Percentiles rank a stretch among this genome's conserved stretches.
These are phyloP conservation scores for Rhombomys opimus DNA, from an alignment of 2,113 vertebrate species.

Conservation along the genomic window DNA sequence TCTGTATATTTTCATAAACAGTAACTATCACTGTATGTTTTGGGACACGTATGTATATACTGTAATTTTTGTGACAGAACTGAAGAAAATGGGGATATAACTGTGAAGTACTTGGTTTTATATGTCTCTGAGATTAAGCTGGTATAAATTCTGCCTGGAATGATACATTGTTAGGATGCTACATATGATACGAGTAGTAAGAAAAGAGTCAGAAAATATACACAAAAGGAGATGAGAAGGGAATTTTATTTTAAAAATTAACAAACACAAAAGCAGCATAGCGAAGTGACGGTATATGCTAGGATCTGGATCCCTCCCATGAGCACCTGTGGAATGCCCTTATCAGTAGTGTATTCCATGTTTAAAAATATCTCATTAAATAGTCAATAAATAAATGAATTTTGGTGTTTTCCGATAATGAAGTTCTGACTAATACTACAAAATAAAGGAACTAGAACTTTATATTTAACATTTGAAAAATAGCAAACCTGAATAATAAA, in stretches of 20 bases:
- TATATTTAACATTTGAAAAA: background rate
- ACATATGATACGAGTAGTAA: background rate
- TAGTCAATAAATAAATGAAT: background rate
- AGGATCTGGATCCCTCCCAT: background rate
- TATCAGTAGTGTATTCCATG: background rate
- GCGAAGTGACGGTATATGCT: background rate
- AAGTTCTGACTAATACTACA: background rate
- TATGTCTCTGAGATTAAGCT: background rate
- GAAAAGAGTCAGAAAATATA: background rate
- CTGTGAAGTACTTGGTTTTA: background rate
- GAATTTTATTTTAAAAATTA: background rate
- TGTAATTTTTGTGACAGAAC: background rate
- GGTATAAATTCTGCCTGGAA: background rate
- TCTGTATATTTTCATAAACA: background rate
- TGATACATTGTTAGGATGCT: background rate
- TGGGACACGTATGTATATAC: background rate
- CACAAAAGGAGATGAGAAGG: background rate
- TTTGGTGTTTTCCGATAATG: background rate
- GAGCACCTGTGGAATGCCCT: background rate
- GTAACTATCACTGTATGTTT: background rate
- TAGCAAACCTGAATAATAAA: background rate
- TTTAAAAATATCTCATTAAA: background rate
- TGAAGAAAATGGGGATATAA: background rate
- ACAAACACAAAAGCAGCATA: background rate
- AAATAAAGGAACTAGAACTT: constrained; percentile 26